Evolutionary conservation across 2,888 invertebrate species (phyloP).

Genomic region (Leucophenga montana): DNA sequence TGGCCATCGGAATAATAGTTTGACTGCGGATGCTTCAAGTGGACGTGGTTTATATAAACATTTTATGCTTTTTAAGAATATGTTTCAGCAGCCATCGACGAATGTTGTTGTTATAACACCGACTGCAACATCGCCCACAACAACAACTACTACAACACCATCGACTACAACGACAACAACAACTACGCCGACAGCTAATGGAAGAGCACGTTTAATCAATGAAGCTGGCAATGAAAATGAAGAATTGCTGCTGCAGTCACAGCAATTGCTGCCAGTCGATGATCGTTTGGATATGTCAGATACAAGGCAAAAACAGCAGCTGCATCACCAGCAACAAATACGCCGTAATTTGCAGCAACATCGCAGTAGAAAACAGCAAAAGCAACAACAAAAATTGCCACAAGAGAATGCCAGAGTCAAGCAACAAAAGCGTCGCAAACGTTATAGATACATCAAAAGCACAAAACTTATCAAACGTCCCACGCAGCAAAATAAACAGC

Average conservation of each 20-base stretch:
- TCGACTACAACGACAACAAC: not conserved
- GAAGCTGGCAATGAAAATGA: not conserved
- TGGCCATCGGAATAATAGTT: too few species aligned
- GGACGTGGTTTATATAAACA: conserved; percentile 2
- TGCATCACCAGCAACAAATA: not conserved
- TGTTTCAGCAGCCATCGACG: not conserved
- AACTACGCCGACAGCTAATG: not conserved
- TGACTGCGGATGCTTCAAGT: not conserved
- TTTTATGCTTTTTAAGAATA: not conserved
- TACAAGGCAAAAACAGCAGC: too few species aligned
- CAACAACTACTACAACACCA: not conserved
- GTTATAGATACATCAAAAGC: not conserved
- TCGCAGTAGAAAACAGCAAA: not conserved
- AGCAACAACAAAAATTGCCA: too few species aligned
- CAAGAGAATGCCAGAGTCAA: not conserved
- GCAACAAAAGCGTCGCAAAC: not conserved
- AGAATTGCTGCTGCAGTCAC: not conserved
- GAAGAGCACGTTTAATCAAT: not conserved
- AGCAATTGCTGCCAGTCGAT: too few species aligned
- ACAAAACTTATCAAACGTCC: not conserved
- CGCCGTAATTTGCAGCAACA: not conserved
- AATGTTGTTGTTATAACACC: not conserved
- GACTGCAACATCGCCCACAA: not conserved
- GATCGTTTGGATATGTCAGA: too few species aligned
- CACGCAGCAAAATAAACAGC: not conserved